Evolutionary conservation across 2,797 vertebrate genomes (phyloP), one percentile per base, ranked within the genome.

Genomic region (Varecia variegata): DNA sequence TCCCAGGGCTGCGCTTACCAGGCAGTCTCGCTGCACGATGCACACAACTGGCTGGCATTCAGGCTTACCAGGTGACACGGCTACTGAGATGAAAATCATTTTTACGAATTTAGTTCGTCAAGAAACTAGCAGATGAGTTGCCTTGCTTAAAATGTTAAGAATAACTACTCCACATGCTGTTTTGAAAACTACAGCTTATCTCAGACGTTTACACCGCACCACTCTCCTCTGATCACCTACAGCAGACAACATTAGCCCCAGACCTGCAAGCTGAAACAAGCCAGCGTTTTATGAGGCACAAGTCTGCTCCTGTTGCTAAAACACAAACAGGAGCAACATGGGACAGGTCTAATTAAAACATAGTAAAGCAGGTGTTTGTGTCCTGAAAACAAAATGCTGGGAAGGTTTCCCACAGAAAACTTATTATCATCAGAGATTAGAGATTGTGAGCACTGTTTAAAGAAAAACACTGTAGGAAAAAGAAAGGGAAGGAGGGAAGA

Each of bases 1-100:
- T n/a, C 14, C 45, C 6, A 2, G 0, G 2, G 18, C 60, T 38
- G 52, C 27, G 13, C 30, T 1, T 23, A 20, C 20, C 1, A 35
- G 0, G 12, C 30, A 27, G 38, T 13, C 85, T 35, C 7, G 7
- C 27, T n/a, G 45, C 56, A 2, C 21, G 3, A 27, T 20, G 27
- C 74, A 3, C 3, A 74, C 9, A 17, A 45, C 0, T 0, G 1
- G 32, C 0, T 0, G 1, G 32, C 5, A 20, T n/a, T 40, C 1
- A 38, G 47, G 62, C 23, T 12, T 9, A 12, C 0, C 8, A 38
- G 27, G 47, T 0, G 20, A 6, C 17, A 5, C 0, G n/a, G 23
- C 32, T 1, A 10, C 43, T 9, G 21, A 60, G 23, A n/a, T 30
- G 32, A 38, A 67, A 54, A 13, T 58, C 60, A 71, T 25, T 62